Percentiles rank a stretch among this genome's conserved stretches.
Evolutionary conservation across 2,797 vertebrate species (phyloP).

Genomic region (Tadarida brasiliensis): DNA sequence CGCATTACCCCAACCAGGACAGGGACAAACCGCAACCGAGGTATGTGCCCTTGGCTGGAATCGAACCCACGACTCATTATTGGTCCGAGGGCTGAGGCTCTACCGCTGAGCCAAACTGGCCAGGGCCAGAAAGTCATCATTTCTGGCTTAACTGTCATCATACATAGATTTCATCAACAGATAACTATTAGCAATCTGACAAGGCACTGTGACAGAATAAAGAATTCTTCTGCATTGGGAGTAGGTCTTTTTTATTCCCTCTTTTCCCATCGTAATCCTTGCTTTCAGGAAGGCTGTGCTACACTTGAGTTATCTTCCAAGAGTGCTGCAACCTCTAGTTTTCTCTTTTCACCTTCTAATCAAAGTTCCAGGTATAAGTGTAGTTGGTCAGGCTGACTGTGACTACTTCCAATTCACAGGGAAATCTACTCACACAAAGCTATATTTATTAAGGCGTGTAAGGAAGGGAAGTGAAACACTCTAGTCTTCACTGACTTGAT

Average conservation of each 20-base stretch:
- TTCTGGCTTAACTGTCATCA: slow-evolving; percentile 1
- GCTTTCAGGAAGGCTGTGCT: not conserved
- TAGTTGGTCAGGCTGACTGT: not conserved
- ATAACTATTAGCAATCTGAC: not conserved
- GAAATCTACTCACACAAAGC: not conserved
- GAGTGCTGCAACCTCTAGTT: not conserved
- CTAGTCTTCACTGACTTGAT: not conserved
- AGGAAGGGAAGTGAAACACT: not conserved
- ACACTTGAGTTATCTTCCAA: not conserved
- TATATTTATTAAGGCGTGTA: not conserved
- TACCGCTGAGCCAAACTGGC: too few relatives aligned
- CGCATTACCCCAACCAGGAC: too few relatives aligned
- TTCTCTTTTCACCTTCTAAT: slow-evolving; percentile 38
- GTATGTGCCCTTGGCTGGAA: too few relatives aligned
- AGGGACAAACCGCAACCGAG: too few relatives aligned
- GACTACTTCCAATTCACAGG: not conserved
- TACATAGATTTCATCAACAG: not conserved
- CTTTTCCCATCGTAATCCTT: not conserved
- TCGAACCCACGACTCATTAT: too few relatives aligned
- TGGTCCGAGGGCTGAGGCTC: too few relatives aligned
- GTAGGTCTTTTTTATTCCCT: not conserved
- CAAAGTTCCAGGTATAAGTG: slow-evolving; percentile 15
- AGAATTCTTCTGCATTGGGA: not conserved
- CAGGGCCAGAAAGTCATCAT: not conserved
- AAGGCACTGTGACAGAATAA: not conserved